A percentile compares a stretch with the other conserved stretches of the same genome.
Conservation (phyloP, 2,797 vertebrate genomes). For the Lepus oiostolus region DNA sequence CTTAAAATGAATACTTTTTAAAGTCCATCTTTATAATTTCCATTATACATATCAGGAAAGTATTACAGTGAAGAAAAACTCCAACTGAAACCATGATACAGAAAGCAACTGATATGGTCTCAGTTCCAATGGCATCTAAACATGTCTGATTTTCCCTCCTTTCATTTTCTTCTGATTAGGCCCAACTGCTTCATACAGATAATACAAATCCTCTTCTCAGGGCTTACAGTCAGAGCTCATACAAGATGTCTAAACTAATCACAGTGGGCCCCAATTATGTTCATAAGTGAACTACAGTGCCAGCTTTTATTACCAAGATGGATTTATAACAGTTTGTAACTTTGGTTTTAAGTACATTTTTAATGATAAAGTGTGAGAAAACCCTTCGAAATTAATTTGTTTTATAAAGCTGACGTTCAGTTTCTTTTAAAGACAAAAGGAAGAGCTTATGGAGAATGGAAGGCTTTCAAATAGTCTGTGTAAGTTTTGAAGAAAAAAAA, state of each 20-base stretch:
- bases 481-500: not conserved
- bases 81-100: not conserved
- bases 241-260: not conserved
- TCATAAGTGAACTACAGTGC: not conserved
- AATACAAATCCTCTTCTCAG: not conserved
- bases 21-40: not conserved
- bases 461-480: slow-evolving; percentile 10
- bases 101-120: slow-evolving; percentile 23
- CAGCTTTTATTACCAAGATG: not conserved
- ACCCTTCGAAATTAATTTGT: not conserved
- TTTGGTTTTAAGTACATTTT: slow-evolving; percentile 5
- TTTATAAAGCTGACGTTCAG: not conserved
- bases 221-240: not conserved
- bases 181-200: not conserved
- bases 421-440: slow-evolving; percentile 30
- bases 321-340: slow-evolving; percentile 18
- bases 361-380: slow-evolving; percentile 20
- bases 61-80: not conserved
- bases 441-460: not conserved
- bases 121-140: not conserved
- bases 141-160: not conserved
- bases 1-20: not conserved
- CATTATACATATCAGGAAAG: not conserved
- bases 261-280: not conserved
- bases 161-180: not conserved